A percentile compares a stretch with the other conserved stretches of the same genome.
phyloP scores from a whole-genome alignment of 1,140 invertebrate species.

The Drosophila suzukii region DNA sequence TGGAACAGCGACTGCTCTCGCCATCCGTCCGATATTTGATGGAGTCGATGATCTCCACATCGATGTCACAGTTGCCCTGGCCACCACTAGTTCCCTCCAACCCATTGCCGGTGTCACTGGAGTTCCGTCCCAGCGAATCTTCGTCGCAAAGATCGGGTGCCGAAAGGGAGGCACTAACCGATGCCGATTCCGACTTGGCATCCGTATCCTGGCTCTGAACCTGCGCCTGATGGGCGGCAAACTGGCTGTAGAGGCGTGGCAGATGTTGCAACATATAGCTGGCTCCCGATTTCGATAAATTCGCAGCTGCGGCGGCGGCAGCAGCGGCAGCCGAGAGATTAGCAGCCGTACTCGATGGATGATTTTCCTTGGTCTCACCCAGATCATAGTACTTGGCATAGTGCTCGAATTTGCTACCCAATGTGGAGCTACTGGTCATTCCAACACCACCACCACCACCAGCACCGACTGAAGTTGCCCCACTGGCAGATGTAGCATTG shows the following conservation, averaged over 20 bases:
- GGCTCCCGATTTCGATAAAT: conserved; percentile 83
- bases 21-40: conserved; percentile 80
- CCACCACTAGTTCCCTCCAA: conserved; percentile 20
- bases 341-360: conserved; percentile 58
- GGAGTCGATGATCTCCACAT: conserved; percentile 83
- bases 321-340: conserved; percentile 56
- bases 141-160: conserved; percentile 72
- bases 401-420: conserved; percentile 80
- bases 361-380: conserved; percentile 81
- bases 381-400: conserved; percentile 82
- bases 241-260: conserved; percentile 85
- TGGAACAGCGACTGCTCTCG: conserved; percentile 77
- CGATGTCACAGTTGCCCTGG: conserved; percentile 75
- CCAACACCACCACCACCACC: background rate
- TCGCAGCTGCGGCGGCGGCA: conserved; percentile 60
- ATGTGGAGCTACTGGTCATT: background rate
- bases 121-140: conserved; percentile 66
- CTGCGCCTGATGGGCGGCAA: conserved; percentile 72
- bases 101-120: conserved; percentile 51
- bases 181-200: conserved; percentile 76
- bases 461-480: too few relatives aligned
- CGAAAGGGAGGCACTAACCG: conserved; percentile 57
- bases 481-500: background rate
- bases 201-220: conserved; percentile 53
- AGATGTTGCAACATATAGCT: conserved; percentile 86